Evolutionary conservation across 2,888 invertebrate species (phyloP), one percentile per base, ranked within the genome.

Genomic region (Platycnemis pennipes): DNA sequence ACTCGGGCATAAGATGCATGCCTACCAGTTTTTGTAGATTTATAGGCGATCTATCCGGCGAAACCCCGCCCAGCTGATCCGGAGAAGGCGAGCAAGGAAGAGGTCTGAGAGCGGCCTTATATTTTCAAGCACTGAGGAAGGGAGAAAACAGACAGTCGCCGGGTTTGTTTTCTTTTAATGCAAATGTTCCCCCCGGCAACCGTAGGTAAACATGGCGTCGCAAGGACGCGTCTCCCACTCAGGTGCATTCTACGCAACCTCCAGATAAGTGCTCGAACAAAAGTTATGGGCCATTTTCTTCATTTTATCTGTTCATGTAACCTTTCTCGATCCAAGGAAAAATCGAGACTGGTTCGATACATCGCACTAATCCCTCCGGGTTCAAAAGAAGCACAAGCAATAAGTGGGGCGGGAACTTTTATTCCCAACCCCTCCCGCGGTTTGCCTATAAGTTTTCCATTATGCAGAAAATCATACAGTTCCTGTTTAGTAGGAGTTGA

Each of bases 121-220:
- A 53, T 13, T 53, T 3, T 22, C 26, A 63, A 2, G 26, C n/a
- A 63, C 63, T n/a, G 63, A 22, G 63, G 26, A n/a, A n/a, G 63
- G 19, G 63, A 56, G 56, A 22, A 1, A 63, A 63, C 22, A 63
- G 26, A 8, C 63, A 16, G 26, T n/a, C 4, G 31, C 5, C 77
- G 26, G 31, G 37, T 37, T 77, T 77, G 77, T 77, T 77, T 77
- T 77, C 77, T 77, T 77, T 77, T 77, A 31, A 77, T 77, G 77
- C 77, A 77, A 77, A 77, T 77, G 37, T 77, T 77, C 37, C 77
- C 37, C 16, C 19, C 26, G 77, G 37, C 8, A 37, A 77, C 77
- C 77, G 77, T 31, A n/a, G n/a, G n/a, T n/a, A 37, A 77, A 77
- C 37, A 13, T 77, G 77, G 77, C 31, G 77, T 77, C 77, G 77